Percentiles rank a stretch among this genome's conserved stretches.
Conservation (phyloP, 2,888 invertebrate species). For the Micoletzkya japonica region DNA sequence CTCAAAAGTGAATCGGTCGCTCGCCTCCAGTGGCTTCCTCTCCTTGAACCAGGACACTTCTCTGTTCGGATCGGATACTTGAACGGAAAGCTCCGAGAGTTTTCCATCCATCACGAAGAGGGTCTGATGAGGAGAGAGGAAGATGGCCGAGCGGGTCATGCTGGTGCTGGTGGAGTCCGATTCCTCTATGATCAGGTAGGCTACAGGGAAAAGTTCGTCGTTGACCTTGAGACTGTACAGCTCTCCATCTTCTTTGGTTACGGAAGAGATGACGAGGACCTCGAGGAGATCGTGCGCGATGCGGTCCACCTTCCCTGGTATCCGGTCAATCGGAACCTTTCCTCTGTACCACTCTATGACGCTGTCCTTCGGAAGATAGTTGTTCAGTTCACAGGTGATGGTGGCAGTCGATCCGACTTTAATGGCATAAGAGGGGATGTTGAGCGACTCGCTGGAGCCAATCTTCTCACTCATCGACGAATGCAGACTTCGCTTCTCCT, state of each 20-base stretch:
- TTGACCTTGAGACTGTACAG: constrained; percentile 60
- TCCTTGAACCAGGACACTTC: constrained; percentile 58
- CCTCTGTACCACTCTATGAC: constrained; percentile 57
- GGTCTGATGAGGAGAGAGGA: constrained; percentile 50
- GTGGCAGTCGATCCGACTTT: constrained; percentile 59
- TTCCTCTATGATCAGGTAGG: constrained; percentile 57
- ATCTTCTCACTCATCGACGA: constrained; percentile 46
- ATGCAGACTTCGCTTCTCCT: constrained; percentile 46
- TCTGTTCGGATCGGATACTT: constrained; percentile 45
- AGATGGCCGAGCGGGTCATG: constrained; percentile 26
- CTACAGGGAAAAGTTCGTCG: constrained; percentile 59
- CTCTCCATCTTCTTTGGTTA: constrained; percentile 52
- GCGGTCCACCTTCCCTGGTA: constrained; percentile 51
- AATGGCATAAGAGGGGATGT: constrained; percentile 61
- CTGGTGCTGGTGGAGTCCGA: constrained; percentile 31
- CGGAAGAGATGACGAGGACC: constrained; percentile 57
- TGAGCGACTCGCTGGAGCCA: constrained; percentile 40
- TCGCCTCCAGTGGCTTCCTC: constrained; percentile 40
- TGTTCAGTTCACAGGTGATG: constrained; percentile 62
- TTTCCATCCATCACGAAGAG: constrained; percentile 64
- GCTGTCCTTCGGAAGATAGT: constrained; percentile 48
- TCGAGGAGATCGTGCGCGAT: constrained; percentile 58
- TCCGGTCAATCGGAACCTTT: constrained; percentile 42
- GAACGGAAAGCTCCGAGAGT: constrained; percentile 50
- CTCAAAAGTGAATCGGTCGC: constrained; percentile 40